Conservation (phyloP, 2,888 invertebrate species). For the Ectropis crepuscularia region DNA sequence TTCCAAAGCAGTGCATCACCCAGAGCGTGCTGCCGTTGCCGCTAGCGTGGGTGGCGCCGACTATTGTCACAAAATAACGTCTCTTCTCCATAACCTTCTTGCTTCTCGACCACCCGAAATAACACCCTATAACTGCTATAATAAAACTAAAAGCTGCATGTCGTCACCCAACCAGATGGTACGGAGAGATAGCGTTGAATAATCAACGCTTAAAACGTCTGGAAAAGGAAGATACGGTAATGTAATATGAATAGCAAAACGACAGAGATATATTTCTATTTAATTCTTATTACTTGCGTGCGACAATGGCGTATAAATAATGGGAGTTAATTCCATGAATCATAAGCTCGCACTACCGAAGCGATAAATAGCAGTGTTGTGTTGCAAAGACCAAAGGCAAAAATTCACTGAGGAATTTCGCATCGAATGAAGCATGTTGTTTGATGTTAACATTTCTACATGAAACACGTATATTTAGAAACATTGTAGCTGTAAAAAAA, state of each 20-base stretch:
- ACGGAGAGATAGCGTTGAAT: constrained; percentile 79
- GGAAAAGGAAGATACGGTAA: constrained; percentile 84
- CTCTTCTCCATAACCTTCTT: constrained; percentile 76
- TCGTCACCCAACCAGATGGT: constrained; percentile 70
- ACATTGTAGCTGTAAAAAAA: neutral
- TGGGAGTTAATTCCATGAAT: constrained; percentile 63
- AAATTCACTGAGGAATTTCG: constrained; percentile 10
- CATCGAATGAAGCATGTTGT: neutral
- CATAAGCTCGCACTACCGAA: constrained; percentile 43
- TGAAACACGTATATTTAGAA: neutral
- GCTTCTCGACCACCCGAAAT: constrained; percentile 57
- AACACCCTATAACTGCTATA: constrained; percentile 57
- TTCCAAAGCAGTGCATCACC: constrained; percentile 82
- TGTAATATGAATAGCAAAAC: constrained; percentile 84
- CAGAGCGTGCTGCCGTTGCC: constrained; percentile 72
- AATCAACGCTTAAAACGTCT: constrained; percentile 85
- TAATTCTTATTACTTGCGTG: constrained; percentile 77
- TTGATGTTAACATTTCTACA: neutral
- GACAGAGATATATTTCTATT: constrained; percentile 81
- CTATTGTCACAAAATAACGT: constrained; percentile 84
- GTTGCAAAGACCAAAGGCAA: constrained; percentile 3
- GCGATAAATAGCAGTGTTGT: constrained; percentile 44
- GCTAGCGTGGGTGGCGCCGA: constrained; percentile 79
- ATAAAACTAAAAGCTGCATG: constrained; percentile 56
- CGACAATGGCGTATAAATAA: constrained; percentile 75